Conservation (phyloP, 2,797 vertebrate species). For the Pelochelys cantorii region DNA sequence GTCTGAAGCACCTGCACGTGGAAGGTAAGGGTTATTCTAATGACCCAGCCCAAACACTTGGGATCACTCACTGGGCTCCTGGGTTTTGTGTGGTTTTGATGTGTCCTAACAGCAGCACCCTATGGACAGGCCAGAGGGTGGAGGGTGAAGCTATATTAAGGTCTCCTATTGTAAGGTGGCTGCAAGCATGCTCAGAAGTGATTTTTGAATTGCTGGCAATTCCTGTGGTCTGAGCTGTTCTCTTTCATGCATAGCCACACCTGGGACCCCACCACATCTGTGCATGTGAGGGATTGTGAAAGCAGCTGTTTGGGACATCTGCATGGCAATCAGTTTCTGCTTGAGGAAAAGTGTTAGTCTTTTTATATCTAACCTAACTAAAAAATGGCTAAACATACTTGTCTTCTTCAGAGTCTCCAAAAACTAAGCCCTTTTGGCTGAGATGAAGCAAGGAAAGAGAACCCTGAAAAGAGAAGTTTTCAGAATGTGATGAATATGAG, state of each 20-base stretch:
- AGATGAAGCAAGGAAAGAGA: neutral
- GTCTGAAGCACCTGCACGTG: neutral
- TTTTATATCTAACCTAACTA: accelerated
- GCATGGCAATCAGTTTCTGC: accelerated
- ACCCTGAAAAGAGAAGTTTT: neutral
- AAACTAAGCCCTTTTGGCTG: neutral
- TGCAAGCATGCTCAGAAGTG: neutral
- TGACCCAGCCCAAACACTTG: accelerated
- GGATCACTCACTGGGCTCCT: accelerated
- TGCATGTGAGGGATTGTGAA: no score
- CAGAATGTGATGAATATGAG: no score
- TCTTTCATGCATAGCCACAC: neutral
- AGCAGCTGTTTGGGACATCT: neutral
- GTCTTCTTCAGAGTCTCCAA: neutral
- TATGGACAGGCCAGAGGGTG: neutral
- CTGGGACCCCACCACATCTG: neutral
- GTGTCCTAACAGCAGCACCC: no score
- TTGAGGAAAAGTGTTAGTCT: neutral
- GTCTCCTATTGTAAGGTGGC: neutral
- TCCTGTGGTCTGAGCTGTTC: neutral
- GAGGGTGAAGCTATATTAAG: neutral
- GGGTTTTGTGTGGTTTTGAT: neutral
- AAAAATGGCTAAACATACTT: neutral
- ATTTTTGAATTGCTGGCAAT: neutral
- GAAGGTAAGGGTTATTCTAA: accelerated